A percentile compares a stretch with the other conserved stretches of the same genome.
These are phyloP conservation scores for Nothobranchius furzeri DNA, from an alignment of 2,113 vertebrate genomes.

Conservation along the genomic window DNA sequence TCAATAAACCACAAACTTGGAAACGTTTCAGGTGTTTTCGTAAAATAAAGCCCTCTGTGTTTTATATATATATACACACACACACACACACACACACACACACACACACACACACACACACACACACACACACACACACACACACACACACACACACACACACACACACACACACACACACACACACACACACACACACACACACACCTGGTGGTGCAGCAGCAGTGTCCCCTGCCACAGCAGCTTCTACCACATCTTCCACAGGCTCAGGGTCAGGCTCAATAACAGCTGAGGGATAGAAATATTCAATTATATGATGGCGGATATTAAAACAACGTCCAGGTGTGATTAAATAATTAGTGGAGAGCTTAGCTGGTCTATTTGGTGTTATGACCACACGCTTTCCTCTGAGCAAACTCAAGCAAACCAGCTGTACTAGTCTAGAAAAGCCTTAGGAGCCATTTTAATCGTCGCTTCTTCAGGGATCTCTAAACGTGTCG, in stretches of 20 bases:
- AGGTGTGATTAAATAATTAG: neutral
- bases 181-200: conserved; percentile 6
- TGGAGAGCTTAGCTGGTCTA: neutral
- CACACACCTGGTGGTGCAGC: conserved; percentile 50
- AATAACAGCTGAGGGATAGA: conserved; percentile 31
- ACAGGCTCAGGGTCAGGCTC: conserved; percentile 59
- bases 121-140: neutral
- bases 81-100: no score
- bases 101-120: conserved; percentile 1
- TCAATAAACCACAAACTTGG: no score
- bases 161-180: neutral
- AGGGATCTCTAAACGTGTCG: no score
- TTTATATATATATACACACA: no score
- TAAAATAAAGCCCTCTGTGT: no score
- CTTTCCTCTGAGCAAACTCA: no score
- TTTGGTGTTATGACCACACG: neutral
- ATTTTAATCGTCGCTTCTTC: no score
- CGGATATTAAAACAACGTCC: no score
- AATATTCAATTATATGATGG: neutral
- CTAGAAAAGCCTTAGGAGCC: no score
- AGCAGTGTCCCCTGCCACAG: conserved; percentile 30
- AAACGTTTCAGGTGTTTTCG: no score
- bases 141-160: no score
- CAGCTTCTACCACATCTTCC: conserved; percentile 48
- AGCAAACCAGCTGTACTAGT: neutral